Base-by-base conservation (phyloP, 1,140 invertebrate genomes). In the Metopolophium dirhodum region DNA sequence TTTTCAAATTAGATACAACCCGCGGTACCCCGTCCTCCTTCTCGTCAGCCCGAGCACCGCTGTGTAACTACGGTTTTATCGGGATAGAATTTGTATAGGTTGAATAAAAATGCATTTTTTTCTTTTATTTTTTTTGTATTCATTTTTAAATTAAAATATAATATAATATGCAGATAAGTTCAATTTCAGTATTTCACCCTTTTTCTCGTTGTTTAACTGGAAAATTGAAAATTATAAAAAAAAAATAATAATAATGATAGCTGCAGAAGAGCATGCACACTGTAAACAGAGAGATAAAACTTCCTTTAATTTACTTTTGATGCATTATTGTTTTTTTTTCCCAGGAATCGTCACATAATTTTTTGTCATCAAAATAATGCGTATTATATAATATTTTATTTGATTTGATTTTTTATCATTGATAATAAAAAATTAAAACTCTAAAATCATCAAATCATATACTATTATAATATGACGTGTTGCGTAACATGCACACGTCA, bases 181-280 rank as follows among this genome's bases (percentile, higher is more conserved):
- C 47, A 49, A 49, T 82, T 83, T 82, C 77, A 82, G 68, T 77
- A 49, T 82, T 83, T 82, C 77, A 82, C 90, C 90, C 68, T 91
- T 91, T 91, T 9, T 41, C 18, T 22, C 20, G 30, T 68, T 91
- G 45, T 91, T 91, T 68, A 47, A 47, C 45, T n/a, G 90, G 90
- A 35, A 92, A 92, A 92, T 92, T 92, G 90, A 91, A 91, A 91
- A 92, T 92, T 92, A 92, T 91, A 82, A 82, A 92, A 92, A n/a
- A 68, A 68, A 92, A 91, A 82, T 51, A 51, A 54, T 23, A 83
- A 91, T 23, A 92, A 92, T 35, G 61, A 90, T 57, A 37, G 85
- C 49, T 23, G 51, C 47, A 57, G 30, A 14, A 45, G 30, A 68
- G 61, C 61, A 68, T n/a, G 37, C 41, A 37, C 37, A 41, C 54